Percentiles rank a stretch among this genome's conserved stretches.
Conservation (phyloP, 2,797 vertebrate species). For the Poecilia gillii region DNA sequence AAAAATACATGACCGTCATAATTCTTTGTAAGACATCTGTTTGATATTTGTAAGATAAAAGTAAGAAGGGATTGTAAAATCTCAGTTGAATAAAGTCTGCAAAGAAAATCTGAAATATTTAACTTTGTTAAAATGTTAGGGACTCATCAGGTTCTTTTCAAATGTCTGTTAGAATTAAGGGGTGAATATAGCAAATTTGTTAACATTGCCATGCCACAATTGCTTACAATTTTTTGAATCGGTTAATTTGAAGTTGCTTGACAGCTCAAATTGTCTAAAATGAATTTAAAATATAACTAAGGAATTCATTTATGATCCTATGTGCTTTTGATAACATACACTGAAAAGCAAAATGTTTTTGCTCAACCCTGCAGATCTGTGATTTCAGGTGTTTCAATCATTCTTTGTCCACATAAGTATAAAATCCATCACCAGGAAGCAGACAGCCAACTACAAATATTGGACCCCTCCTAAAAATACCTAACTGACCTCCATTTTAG, state of each 20-base stretch:
- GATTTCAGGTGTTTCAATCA: neutral
- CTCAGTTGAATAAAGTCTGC: neutral
- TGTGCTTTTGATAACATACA: neutral
- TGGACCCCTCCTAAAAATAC: neutral
- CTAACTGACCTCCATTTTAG: too few relatives aligned
- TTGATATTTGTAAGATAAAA: conserved; percentile 32
- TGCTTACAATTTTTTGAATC: neutral
- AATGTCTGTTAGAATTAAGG: neutral
- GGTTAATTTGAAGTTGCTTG: neutral
- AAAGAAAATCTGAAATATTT: neutral
- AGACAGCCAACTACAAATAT: neutral
- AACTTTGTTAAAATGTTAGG: neutral
- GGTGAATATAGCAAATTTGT: neutral
- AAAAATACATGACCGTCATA: conserved; percentile 32
- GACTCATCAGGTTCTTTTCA: neutral
- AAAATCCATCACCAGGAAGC: neutral
- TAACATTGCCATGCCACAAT: neutral
- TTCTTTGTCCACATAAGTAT: neutral
- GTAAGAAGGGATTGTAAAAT: conserved; percentile 3
- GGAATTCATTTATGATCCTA: neutral
- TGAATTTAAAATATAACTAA: neutral
- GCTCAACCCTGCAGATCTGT: neutral
- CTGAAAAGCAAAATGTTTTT: neutral
- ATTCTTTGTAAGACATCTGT: conserved; percentile 46
- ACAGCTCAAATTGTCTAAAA: neutral